Evolutionary conservation across 92 coral and sea anemone species (phyloP).

Genomic region (Porites divaricata): DNA sequence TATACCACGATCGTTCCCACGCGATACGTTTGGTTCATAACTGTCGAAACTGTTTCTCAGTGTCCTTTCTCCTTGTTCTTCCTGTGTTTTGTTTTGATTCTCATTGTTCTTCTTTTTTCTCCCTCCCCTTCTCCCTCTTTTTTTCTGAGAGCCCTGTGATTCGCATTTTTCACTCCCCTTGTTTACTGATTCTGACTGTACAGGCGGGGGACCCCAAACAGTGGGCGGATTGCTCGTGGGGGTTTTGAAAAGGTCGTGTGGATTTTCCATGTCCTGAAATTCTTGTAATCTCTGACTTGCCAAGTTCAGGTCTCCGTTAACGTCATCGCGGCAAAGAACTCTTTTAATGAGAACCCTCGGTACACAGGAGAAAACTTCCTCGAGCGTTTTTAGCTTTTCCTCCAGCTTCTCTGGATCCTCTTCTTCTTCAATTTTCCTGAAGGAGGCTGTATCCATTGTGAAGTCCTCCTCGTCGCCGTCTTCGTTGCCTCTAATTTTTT

Average conservation of each 20-base stretch:
- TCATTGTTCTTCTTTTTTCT: background rate
- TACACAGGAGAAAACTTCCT: constrained; percentile 25
- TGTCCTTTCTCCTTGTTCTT: background rate
- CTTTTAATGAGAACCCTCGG: constrained; percentile 39
- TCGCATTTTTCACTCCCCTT: background rate
- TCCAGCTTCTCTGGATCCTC: constrained; percentile 28
- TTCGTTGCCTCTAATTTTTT: background rate
- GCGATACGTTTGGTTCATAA: background rate
- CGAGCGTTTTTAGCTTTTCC: constrained; percentile 10
- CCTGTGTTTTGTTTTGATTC: too few species aligned
- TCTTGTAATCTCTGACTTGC: constrained; percentile 32
- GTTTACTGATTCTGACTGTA: background rate
- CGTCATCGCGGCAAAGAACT: constrained; percentile 61
- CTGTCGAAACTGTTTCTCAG: background rate
- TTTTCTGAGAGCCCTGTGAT: background rate
- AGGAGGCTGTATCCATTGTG: background rate
- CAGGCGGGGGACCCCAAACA: background rate
- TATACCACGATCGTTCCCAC: background rate
- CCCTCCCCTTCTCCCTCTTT: background rate
- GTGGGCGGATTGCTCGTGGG: background rate
- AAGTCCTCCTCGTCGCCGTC: background rate
- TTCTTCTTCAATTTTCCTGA: background rate
- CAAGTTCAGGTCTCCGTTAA: constrained; percentile 44
- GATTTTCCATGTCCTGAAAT: constrained; percentile 32
- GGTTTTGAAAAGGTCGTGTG: background rate